These are phyloP conservation scores for Erythrolamprus reginae DNA, from an alignment of 2,113 vertebrate species.

Conservation along the genomic window DNA sequence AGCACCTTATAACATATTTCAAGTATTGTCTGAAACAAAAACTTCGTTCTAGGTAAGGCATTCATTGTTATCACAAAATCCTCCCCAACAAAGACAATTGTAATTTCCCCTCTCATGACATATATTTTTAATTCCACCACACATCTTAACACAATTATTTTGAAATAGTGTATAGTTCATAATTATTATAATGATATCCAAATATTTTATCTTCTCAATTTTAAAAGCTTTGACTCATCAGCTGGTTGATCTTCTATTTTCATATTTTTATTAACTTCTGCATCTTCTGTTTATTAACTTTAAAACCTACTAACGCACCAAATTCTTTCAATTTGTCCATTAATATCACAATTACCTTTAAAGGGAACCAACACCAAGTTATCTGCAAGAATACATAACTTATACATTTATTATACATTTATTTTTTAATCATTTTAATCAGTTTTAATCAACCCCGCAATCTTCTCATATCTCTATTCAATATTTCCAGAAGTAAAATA, in stretches of 20 bases:
- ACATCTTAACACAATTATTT: not conserved
- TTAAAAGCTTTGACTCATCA: not conserved
- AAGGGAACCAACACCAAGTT: not conserved
- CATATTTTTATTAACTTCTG: too few species aligned
- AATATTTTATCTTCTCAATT: not conserved
- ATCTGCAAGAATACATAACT: too few species aligned
- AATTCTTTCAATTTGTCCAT: too few species aligned
- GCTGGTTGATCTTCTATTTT: too few species aligned
- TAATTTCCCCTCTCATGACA: not conserved
- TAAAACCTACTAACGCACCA: too few species aligned
- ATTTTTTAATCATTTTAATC: not conserved
- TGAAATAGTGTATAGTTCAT: not conserved
- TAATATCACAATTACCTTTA: not conserved
- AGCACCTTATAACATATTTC: not conserved
- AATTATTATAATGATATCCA: not conserved
- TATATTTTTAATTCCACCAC: not conserved
- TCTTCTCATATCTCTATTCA: not conserved
- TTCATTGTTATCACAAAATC: not conserved
- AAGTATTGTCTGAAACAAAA: not conserved
- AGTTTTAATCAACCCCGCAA: not conserved
- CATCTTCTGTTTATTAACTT: too few species aligned
- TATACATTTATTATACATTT: not conserved
- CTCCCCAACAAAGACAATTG: not conserved
- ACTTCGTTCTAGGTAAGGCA: not conserved
- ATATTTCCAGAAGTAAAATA: too few species aligned